Conservation (phyloP, 2,113 vertebrate species). For the Misgurnus mizolepis region DNA sequence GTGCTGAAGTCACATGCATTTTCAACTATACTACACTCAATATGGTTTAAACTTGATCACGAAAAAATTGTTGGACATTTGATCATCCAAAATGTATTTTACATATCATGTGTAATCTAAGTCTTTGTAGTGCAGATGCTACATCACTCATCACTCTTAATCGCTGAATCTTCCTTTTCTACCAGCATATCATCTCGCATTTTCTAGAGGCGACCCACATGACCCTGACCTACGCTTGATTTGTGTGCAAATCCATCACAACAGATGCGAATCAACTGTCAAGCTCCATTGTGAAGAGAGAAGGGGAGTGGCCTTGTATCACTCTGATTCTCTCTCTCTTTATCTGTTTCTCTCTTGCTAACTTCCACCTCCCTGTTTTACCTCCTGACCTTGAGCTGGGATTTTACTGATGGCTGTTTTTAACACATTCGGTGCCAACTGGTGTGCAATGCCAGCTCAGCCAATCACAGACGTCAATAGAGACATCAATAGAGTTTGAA, state of each 20-base stretch:
- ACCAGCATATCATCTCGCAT: slow-evolving; percentile 25
- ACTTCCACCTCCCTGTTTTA: background rate
- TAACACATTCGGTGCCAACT: slow-evolving; percentile 58
- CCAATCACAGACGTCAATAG: background rate
- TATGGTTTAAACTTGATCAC: too few relatives aligned
- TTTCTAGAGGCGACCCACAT: slow-evolving; percentile 59
- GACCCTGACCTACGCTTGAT: slow-evolving; percentile 65
- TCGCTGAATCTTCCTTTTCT: slow-evolving; percentile 16
- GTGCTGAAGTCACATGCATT: too few relatives aligned
- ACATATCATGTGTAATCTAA: too few relatives aligned
- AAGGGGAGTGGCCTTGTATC: slow-evolving; percentile 48
- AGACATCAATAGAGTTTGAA: background rate
- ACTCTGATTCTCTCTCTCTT: background rate
- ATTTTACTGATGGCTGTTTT: slow-evolving; percentile 52
- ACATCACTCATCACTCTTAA: slow-evolving; percentile 4
- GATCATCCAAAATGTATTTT: too few relatives aligned
- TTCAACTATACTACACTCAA: too few relatives aligned
- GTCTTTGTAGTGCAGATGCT: background rate
- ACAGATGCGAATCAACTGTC: slow-evolving; percentile 64
- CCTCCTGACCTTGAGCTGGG: slow-evolving; percentile 65
- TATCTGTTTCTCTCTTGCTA: slow-evolving; percentile 7
- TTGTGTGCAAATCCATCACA: slow-evolving; percentile 70
- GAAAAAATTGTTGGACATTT: too few relatives aligned
- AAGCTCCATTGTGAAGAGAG: slow-evolving; percentile 63
- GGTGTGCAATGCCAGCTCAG: background rate